These are phyloP conservation scores for Cryptus viduatorius DNA, from an alignment of 2,888 invertebrate genomes.

Conservation along the genomic window DNA sequence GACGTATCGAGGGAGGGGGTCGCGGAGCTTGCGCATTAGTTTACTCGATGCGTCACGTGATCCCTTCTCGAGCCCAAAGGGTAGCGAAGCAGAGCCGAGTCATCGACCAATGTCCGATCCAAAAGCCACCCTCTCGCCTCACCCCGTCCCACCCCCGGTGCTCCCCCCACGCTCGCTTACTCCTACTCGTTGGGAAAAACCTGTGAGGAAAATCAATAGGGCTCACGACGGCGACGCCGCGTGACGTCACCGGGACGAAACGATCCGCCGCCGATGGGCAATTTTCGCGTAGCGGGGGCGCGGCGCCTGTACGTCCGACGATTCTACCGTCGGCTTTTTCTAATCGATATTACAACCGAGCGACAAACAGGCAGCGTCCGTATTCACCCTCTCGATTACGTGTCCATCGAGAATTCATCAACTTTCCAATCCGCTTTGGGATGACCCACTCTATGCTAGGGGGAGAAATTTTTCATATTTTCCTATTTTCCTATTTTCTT, in stretches of 20 bases:
- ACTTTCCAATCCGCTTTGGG: not conserved
- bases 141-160: not conserved
- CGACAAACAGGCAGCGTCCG: constrained; percentile 10
- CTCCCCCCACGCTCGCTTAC: constrained; percentile 65
- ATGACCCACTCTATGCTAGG: not conserved
- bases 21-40: constrained; percentile 53
- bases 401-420: constrained; percentile 20
- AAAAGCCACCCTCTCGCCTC: constrained; percentile 60
- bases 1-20: not conserved
- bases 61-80: constrained; percentile 18
- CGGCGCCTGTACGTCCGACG: constrained; percentile 59
- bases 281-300: constrained; percentile 44
- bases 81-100: constrained; percentile 55
- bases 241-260: constrained; percentile 79
- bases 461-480: not conserved
- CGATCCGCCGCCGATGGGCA: constrained; percentile 51
- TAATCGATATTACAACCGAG: constrained; percentile 11
- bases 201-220: constrained; percentile 80
- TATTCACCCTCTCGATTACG: constrained; percentile 2
- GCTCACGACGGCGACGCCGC: constrained; percentile 71
- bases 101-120: constrained; percentile 67
- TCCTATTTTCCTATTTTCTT: not conserved
- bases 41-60: constrained; percentile 53
- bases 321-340: constrained; percentile 25
- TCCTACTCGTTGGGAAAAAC: not conserved